A percentile compares a stretch with the other conserved stretches of the same genome.
phyloP scores from a whole-genome alignment of 2,113 vertebrate genomes.

The Brienomyrus longianalis region DNA sequence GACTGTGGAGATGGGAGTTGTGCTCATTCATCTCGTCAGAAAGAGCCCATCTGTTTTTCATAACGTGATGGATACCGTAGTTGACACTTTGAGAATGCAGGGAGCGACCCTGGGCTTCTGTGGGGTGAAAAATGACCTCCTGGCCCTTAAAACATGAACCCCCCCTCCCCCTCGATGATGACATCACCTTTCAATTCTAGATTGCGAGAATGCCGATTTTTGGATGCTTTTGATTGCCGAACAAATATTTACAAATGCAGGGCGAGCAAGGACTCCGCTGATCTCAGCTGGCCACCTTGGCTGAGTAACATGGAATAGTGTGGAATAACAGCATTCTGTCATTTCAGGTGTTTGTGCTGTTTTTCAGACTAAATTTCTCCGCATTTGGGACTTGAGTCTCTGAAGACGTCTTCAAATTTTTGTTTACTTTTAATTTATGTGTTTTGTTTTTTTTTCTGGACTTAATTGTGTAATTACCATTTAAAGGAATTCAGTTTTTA shows the following conservation, averaged over 20 bases:
- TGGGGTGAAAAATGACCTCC: not conserved
- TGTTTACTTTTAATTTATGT: conserved; percentile 56
- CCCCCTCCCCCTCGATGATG: not conserved
- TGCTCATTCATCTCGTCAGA: conserved; percentile 41
- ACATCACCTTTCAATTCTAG: not conserved
- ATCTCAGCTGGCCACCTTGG: conserved; percentile 41
- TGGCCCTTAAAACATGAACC: not conserved
- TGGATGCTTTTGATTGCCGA: conserved; percentile 33
- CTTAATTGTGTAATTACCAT: conserved; percentile 64
- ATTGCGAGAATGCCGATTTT: conserved; percentile 13
- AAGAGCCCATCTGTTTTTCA: conserved; percentile 47
- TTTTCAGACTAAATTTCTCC: conserved; percentile 21
- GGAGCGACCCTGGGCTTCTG: conserved; percentile 19
- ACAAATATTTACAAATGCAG: conserved; percentile 40
- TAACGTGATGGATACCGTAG: conserved; percentile 29
- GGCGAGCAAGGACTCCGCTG: conserved; percentile 14
- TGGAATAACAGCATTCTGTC: conserved; percentile 27
- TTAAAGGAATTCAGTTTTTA: conserved; percentile 61
- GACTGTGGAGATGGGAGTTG: conserved; percentile 41
- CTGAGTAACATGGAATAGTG: conserved; percentile 33
- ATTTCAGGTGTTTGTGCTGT: conserved; percentile 35
- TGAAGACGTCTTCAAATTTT: conserved; percentile 34
- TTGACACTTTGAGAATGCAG: conserved; percentile 29
- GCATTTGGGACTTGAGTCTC: conserved; percentile 37
- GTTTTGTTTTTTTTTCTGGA: conserved; percentile 50